A percentile compares a stretch with the other conserved stretches of the same genome.
Conservation (phyloP, 1,140 invertebrate species). For the Macrobrachium rosenbergii region DNA sequence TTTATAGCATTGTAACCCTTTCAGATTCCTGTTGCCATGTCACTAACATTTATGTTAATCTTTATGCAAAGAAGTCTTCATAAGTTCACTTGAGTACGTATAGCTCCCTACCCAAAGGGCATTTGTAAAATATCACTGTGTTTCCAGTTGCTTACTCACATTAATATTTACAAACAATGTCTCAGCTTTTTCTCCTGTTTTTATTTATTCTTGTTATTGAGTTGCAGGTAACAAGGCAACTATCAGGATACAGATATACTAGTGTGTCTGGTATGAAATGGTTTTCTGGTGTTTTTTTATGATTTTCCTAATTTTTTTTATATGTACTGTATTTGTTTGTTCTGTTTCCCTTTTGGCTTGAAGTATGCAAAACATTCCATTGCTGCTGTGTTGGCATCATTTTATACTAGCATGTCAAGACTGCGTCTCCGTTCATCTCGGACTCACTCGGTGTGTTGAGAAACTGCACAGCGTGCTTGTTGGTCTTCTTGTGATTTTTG, state of each 20-base stretch:
- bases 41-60: too few species aligned
- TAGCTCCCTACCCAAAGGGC: too few species aligned
- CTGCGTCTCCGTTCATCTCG: background rate
- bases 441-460: background rate
- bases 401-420: background rate
- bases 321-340: background rate
- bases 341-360: background rate
- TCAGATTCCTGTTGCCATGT: too few species aligned
- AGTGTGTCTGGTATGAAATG: slow-evolving; percentile 25
- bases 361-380: slow-evolving; percentile 19
- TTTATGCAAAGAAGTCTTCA: too few species aligned
- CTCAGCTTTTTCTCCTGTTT: background rate
- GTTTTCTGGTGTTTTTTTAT: background rate
- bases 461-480: too few species aligned
- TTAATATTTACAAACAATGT: background rate
- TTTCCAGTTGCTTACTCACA: too few species aligned
- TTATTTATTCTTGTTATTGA: background rate
- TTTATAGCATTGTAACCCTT: too few species aligned
- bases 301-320: background rate
- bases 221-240: background rate
- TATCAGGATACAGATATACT: slow-evolving; percentile 46
- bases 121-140: too few species aligned
- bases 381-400: background rate
- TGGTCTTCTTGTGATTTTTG: too few species aligned
- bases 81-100: too few species aligned